Base-by-base conservation (phyloP, 2,797 vertebrate genomes). In the Ctenopoma kingsleyae region DNA sequence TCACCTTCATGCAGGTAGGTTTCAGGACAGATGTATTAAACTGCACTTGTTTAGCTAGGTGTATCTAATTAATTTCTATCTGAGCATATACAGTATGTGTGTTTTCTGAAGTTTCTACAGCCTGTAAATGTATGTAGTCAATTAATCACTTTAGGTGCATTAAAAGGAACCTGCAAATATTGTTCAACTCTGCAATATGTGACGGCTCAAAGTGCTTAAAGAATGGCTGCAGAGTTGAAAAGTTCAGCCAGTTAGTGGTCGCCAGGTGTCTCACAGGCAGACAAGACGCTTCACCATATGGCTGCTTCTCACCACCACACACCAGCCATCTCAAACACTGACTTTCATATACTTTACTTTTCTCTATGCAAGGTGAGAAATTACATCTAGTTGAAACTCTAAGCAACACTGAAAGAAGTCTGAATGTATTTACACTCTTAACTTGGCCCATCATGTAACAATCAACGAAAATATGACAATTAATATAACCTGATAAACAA, bases 211-310 rank as follows among this genome's bases (percentile, higher is more conserved):
- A 61, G 53, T 53, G 53, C 62, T 57, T 5, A 50, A 11, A 52
- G 54, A 60, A 62, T 6, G 44, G 38, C 76, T 79, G 68, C 25
- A 3, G 66, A 57, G 87, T 88, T 90, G 85, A 90, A 86, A 60
- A 81, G 89, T 92, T 91, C 87, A 89, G 43, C 71, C 58, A 52
- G 71, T 89, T 83, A 80, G 78, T 50, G 70, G 87, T 78, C 87
- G 70, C 89, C 89, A 91, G 86, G 89, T 91, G 90, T 88, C 72
- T 81, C 79, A 25, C 78, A 87, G 84, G 81, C 81, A 60, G 81
- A 66, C 74, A 78, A 67, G 85, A 77, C 62, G 36, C 76, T 70
- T 73, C 85, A 69, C 89, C 91, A 90, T 92, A 91, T 90, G 91
- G 82, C 69, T 67, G 78, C 71, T 81, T 87, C 84, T 67, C 71